These are phyloP conservation scores for Zosterops pallidus DNA, from an alignment of 2,113 vertebrate species.

Conservation along the genomic window DNA sequence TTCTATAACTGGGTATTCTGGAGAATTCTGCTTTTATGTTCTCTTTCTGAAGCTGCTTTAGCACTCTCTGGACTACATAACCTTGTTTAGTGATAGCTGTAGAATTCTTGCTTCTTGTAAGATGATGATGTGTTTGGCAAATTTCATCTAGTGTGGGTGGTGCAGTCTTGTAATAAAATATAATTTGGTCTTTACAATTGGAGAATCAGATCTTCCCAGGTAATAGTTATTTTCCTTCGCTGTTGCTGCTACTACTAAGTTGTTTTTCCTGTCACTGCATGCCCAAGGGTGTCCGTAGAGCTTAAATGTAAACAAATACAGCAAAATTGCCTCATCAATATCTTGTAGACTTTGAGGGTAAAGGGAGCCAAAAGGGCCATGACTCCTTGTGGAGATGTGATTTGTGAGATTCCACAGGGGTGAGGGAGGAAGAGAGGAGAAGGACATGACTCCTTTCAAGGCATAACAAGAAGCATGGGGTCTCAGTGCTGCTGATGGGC, in stretches of 20 bases:
- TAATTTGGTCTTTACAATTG: not conserved
- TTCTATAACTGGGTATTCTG: not conserved
- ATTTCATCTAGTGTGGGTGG: not conserved
- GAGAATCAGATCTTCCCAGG: not conserved
- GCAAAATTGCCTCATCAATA: not conserved
- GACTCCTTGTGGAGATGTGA: not conserved
- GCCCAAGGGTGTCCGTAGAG: not conserved
- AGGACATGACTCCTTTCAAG: not conserved
- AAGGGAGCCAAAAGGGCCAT: not conserved
- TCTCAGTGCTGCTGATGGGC: not conserved
- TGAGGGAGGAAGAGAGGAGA: not conserved
- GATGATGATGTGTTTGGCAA: not conserved
- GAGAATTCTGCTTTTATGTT: not conserved
- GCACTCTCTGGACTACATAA: not conserved
- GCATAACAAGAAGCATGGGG: not conserved
- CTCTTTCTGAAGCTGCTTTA: not conserved
- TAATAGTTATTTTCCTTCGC: slow-evolving; percentile 1
- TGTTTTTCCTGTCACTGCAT: not conserved
- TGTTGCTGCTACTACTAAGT: not conserved
- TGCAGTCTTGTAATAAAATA: not conserved
- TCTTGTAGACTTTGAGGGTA: not conserved
- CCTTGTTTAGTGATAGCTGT: not conserved
- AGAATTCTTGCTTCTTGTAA: not conserved
- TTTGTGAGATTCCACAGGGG: not conserved
- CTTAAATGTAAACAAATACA: not conserved